A percentile compares a stretch with the other conserved stretches of the same genome.
Conservation (phyloP, 35 echinoderm and acorn worm genomes). For the Lytechinus pictus region DNA sequence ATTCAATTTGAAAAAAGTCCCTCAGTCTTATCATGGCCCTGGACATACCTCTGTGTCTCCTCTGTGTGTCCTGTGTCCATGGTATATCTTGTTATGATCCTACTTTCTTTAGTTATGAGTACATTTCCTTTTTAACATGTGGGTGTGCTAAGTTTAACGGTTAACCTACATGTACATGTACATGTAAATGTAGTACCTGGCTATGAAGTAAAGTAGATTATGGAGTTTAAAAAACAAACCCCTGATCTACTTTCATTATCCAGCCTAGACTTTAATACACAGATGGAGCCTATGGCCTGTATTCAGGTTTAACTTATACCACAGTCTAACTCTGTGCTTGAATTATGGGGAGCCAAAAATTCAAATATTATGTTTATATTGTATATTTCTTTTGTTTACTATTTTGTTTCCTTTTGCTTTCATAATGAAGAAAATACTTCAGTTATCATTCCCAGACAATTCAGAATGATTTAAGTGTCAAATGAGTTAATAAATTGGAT, state of each 20-base stretch:
- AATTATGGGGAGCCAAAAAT: too few species aligned
- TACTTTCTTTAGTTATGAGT: not conserved
- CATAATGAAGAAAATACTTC: too few species aligned
- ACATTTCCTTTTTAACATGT: not conserved
- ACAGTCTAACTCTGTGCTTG: too few species aligned
- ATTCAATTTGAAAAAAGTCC: too few species aligned
- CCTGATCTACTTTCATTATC: not conserved
- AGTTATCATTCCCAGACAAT: too few species aligned
- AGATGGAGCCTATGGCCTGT: too few species aligned
- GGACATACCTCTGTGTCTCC: not conserved
- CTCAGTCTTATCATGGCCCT: not conserved
- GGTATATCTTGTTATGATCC: not conserved
- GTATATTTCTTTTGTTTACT: too few species aligned
- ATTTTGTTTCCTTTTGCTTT: too few species aligned
- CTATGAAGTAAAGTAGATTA: not conserved
- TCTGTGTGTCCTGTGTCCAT: not conserved
- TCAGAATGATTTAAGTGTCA: too few species aligned
- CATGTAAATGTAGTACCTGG: not conserved
- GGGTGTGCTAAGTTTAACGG: not conserved
- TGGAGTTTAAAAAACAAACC: not conserved
- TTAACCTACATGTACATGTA: not conserved
- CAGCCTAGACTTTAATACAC: not conserved
- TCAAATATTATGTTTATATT: too few species aligned
- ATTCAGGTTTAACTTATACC: too few species aligned
- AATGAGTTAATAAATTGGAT: too few species aligned